Base-by-base conservation (phyloP, 2,113 vertebrate species). In the Chaetura pelagica region DNA sequence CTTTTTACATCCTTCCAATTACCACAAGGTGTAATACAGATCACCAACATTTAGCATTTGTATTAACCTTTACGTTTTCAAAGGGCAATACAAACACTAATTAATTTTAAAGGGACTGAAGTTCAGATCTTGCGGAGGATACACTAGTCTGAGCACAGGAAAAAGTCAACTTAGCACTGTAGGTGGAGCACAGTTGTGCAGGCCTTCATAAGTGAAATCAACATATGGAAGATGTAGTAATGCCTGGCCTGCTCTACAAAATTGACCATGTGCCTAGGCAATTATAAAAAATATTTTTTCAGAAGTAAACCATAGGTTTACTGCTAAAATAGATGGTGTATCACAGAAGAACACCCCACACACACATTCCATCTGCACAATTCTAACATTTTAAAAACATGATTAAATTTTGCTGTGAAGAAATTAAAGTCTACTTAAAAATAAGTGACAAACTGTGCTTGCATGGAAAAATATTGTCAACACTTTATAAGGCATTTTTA, bases 191-290 rank as follows among this genome's bases (percentile, higher is more conserved):
- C 75, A 68, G 61, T 27, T 71, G 68, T 64, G 85, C 49, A 78
- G 87, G 85, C 86, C 92, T 81, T 78, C 69, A 4, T 7, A 87
- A 92, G 10, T 15, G 61, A 92, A 93, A 92, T 54, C 90, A 92
- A 15, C 92, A 96, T 93, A 94, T 63, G 88, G 93, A 75, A 86
- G 57, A 92, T 32, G 55, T 68, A 90, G 82, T 88, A 93, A 88
- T 77, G 64, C 78, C 83, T 92, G 72, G 61, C 51, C 59, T 90
- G 69, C 92, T 80, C 72, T 58, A 84, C 48, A 89, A 61, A 89
- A 75, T 16, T 84, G 75, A 93, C 88, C 75, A 4, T 10, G 44
- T 88, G 96, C 78, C 52, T 42, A 90, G 27, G 69, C 83, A 94
- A 89, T 82, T 89, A 78, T 59, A 84, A 84, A 81, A 71, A 40